phyloP scores from a whole-genome alignment of 2,797 vertebrate species.

The Haliaeetus vocifer region DNA sequence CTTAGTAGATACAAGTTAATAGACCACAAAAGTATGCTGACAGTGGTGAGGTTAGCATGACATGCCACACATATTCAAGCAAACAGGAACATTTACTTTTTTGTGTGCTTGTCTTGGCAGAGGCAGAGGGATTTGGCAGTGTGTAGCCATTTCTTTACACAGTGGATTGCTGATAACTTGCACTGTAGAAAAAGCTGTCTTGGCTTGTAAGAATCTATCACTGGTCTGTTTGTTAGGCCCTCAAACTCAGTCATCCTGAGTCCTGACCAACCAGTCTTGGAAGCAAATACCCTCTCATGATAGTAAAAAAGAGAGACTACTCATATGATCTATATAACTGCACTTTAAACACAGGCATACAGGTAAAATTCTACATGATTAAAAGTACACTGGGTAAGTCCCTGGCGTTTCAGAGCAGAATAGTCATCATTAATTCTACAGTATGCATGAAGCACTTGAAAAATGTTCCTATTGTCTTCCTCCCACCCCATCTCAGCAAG shows the following conservation, averaged over 20 bases:
- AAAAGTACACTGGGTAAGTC: neutral
- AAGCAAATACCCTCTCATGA: neutral
- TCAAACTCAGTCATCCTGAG: neutral
- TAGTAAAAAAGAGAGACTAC: neutral
- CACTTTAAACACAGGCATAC: neutral
- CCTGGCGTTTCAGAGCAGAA: neutral
- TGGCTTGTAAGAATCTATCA: neutral
- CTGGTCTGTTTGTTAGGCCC: neutral
- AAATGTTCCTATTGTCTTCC: neutral
- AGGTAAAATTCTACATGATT: neutral
- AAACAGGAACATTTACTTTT: neutral
- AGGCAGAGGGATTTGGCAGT: neutral
- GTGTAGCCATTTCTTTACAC: neutral
- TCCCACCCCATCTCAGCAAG: neutral
- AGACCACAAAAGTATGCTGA: neutral
- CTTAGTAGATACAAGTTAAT: neutral
- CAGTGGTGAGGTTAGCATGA: neutral
- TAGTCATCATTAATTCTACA: neutral
- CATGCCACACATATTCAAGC: neutral
- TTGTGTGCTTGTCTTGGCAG: neutral
- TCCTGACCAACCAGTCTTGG: neutral
- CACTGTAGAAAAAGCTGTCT: neutral
- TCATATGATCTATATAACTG: neutral
- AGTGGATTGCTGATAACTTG: neutral
- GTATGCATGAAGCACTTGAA: neutral